These are phyloP conservation scores for Tamias sibiricus DNA, from an alignment of 2,113 vertebrate genomes.

Conservation along the genomic window DNA sequence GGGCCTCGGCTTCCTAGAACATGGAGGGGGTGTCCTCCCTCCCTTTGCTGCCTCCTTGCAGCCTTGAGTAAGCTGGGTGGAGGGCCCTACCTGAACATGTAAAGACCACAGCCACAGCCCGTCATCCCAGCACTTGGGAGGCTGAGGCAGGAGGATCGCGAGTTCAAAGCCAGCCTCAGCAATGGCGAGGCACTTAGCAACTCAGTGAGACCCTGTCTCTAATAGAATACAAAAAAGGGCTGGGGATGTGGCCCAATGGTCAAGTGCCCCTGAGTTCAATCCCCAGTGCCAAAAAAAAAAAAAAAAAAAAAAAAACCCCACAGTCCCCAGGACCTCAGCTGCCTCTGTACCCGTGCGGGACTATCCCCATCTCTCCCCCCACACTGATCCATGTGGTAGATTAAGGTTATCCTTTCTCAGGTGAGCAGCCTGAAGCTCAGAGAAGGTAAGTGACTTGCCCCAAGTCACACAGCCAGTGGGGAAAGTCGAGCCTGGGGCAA, in stretches of 20 bases:
- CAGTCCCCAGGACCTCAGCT: not conserved
- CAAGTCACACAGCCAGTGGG: not conserved
- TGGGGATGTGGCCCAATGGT: too few species aligned
- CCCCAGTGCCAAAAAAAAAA: too few species aligned
- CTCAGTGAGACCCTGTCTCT: too few species aligned
- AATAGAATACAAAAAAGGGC: too few species aligned
- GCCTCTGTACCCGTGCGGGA: not conserved
- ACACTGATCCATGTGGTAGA: accelerated
- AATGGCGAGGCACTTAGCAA: too few species aligned
- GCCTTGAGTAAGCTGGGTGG: not conserved
- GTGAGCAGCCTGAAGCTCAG: not conserved
- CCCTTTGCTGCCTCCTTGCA: not conserved
- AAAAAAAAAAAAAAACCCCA: too few species aligned
- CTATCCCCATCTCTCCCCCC: too few species aligned
- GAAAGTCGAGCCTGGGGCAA: accelerated
- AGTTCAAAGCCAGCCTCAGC: too few species aligned
- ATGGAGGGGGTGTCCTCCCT: not conserved
- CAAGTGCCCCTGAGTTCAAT: too few species aligned
- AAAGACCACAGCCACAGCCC: not conserved
- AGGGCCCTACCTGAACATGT: not conserved
- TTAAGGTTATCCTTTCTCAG: not conserved
- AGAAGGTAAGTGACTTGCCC: not conserved
- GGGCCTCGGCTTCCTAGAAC: not conserved
- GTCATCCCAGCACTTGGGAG: too few species aligned
- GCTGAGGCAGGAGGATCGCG: too few species aligned